phyloP scores from a whole-genome alignment of 2,113 vertebrate genomes.

The Crotalus viridis region DNA sequence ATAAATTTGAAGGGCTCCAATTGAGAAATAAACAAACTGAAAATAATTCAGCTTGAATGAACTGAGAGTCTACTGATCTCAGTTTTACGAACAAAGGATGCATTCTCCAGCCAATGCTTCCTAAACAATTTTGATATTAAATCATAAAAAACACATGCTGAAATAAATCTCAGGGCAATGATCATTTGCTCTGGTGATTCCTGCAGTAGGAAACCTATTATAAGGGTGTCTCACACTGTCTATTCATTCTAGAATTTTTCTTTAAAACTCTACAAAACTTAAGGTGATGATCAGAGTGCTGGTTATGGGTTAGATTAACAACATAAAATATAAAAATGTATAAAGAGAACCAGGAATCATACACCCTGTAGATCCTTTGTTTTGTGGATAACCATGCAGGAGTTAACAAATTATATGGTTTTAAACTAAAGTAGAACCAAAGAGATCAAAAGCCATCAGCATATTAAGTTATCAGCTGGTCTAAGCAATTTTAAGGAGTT shows the following conservation, averaged over 20 bases:
- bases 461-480: background rate
- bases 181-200: background rate
- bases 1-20: accelerated
- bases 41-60: constrained; percentile 1
- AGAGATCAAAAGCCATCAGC: background rate
- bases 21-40: background rate
- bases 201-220: background rate
- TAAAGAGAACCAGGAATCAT: background rate
- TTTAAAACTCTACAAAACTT: background rate
- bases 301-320: background rate
- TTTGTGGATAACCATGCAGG: background rate
- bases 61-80: background rate
- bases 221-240: background rate
- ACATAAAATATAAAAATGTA: background rate
- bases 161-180: background rate
- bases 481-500: background rate
- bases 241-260: background rate
- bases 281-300: background rate
- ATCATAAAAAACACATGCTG: background rate
- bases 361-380: background rate
- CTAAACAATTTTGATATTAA: background rate
- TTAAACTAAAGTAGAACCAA: background rate
- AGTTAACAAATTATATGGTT: background rate
- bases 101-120: background rate
- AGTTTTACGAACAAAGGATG: background rate